phyloP scores from a whole-genome alignment of 2,113 vertebrate genomes.

The Platycercus adscitus region DNA sequence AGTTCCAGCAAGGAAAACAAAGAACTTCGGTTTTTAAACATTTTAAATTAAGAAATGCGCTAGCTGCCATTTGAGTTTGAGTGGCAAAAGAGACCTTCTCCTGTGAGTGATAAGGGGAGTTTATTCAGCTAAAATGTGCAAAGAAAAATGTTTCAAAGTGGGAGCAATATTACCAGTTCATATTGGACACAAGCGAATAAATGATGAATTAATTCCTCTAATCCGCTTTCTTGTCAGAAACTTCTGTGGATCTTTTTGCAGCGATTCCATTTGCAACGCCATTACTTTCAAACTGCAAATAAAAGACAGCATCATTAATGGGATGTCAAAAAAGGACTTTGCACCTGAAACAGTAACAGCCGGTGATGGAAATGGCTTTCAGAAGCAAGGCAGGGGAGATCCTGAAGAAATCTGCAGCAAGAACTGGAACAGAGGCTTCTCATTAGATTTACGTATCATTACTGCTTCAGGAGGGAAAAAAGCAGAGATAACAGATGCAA shows the following conservation, averaged over 20 bases:
- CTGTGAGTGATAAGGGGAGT: background rate
- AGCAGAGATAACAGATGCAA: background rate
- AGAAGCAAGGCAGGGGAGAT: background rate
- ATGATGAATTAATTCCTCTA: slow-evolving; percentile 39
- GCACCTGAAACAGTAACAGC: background rate
- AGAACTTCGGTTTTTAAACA: slow-evolving; percentile 27
- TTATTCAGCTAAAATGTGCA: slow-evolving; percentile 52
- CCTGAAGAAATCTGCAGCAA: background rate
- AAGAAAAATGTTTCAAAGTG: slow-evolving; percentile 19
- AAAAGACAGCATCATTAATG: background rate
- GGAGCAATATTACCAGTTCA: slow-evolving; percentile 55
- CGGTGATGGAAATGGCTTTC: background rate
- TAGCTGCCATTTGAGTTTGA: background rate
- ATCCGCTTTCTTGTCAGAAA: slow-evolving; percentile 82
- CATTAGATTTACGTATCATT: background rate
- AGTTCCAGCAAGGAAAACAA: background rate
- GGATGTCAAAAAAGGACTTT: background rate
- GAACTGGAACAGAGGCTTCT: background rate
- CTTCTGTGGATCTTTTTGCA: slow-evolving; percentile 53
- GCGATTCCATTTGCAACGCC: slow-evolving; percentile 59
- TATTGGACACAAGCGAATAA: background rate
- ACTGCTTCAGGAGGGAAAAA: accelerated
- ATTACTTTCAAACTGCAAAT: slow-evolving; percentile 71
- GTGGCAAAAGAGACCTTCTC: background rate
- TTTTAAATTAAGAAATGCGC: slow-evolving; percentile 34